Conservation (phyloP, 2,888 invertebrate genomes). For the Pegoplata infirma region DNA sequence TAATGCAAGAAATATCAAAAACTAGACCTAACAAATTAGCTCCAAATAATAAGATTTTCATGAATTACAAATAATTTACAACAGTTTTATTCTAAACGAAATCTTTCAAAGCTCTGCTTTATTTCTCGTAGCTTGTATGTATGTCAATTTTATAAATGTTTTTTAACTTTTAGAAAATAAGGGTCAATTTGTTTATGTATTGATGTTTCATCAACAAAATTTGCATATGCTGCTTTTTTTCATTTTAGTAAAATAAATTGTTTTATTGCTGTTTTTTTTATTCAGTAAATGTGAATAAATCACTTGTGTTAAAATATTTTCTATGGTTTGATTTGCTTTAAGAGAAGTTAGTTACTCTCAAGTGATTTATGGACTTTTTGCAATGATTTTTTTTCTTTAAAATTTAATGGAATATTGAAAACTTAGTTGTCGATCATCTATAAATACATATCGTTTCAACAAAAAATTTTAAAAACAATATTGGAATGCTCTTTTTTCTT, state of each 20-base stretch:
- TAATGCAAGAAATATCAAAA: too few species aligned
- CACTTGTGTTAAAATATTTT: neutral
- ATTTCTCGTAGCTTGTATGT: neutral
- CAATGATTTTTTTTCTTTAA: neutral
- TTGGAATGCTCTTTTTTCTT: too few species aligned
- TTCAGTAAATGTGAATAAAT: slow-evolving; percentile 18
- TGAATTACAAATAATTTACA: too few species aligned
- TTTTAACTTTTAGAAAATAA: neutral
- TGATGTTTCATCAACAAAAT: slow-evolving; percentile 1
- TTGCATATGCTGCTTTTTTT: slow-evolving; percentile 20
- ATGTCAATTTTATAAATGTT: slow-evolving; percentile 23
- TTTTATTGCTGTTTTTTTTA: neutral
- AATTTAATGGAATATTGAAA: neutral
- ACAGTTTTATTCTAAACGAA: too few species aligned
- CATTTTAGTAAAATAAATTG: neutral
- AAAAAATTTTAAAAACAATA: too few species aligned
- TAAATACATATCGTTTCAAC: too few species aligned
- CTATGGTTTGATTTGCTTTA: neutral
- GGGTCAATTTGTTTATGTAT: slow-evolving; percentile 25
- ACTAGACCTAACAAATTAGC: too few species aligned
- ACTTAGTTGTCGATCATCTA: too few species aligned
- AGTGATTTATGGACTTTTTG: slow-evolving; percentile 19
- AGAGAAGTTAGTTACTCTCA: neutral
- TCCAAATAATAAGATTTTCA: too few species aligned
- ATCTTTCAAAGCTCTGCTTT: too few species aligned